Conservation (phyloP, 2,888 invertebrate genomes). For the Eristalis tenax region DNA sequence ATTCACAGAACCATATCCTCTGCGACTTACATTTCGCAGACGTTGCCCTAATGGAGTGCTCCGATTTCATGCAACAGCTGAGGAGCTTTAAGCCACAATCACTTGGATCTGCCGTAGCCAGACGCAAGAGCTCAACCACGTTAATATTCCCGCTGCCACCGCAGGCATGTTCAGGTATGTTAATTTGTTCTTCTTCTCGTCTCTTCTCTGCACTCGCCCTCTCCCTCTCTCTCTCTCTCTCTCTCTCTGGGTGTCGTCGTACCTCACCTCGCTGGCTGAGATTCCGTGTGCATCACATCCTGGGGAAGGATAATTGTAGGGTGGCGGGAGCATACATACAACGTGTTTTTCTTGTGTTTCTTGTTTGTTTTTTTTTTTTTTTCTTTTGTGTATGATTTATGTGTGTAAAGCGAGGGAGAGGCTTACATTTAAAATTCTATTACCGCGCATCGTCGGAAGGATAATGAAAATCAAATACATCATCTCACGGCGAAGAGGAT, state of each 20-base stretch:
- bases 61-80: conserved; percentile 98
- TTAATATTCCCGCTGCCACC: conserved; percentile 96
- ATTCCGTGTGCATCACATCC: conserved; percentile 12
- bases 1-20: conserved; percentile 90
- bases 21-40: conserved; percentile 98
- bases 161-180: conserved; percentile 94
- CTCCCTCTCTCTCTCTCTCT: not conserved
- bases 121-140: conserved; percentile 96
- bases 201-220: not conserved
- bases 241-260: no score
- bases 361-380: not conserved
- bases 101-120: conserved; percentile 95
- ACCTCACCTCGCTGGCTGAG: no score
- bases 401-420: not conserved
- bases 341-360: not conserved
- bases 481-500: conserved; percentile 9
- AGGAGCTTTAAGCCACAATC: conserved; percentile 98
- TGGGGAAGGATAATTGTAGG: conserved; percentile 31
- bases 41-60: conserved; percentile 98
- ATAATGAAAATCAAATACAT: conserved; percentile 60
- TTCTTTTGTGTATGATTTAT: not conserved
- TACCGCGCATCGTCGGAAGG: conserved; percentile 18
- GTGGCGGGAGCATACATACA: conserved; percentile 1
- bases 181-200: conserved; percentile 43
- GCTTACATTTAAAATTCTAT: conserved; percentile 53